Base-by-base conservation (phyloP, 2,113 vertebrate species). In the Alectura lathami region DNA sequence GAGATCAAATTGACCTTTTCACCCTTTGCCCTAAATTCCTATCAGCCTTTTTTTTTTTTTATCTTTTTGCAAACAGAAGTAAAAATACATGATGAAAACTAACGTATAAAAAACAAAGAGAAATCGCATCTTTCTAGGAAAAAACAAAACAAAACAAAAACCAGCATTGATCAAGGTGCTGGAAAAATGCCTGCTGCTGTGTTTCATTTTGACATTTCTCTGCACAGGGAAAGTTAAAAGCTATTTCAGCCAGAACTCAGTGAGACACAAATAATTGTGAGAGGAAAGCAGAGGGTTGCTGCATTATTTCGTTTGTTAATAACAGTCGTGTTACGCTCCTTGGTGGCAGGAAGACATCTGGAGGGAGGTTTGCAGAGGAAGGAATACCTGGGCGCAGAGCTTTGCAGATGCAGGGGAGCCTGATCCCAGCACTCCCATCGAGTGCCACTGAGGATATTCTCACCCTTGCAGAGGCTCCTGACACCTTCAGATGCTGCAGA, bases 131-230 rank as follows among this genome's bases (percentile, higher is more conserved):
- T 42, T 83, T 81, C 59, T 23, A 89, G 5, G 43, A 89, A 93
- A 63, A 38, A 36, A 51, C 82, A 95, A n/a, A 67, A 64, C 75
- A 93, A 63, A 38, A 36, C 47, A 85, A 95, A n/a, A 67, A 64
- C 75, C 15, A 60, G 13, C 34, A 83, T 17, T 32, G 20, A 88
- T 66, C 38, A 80, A 50, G 56, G 34, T 83, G 21, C 42, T 34
- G 26, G 34, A 13, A 78, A 94, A 75, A 70, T 42, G 20, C 9
- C 56, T 91, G 75, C 63, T 94, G 34, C 16, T 86, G 45, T 18
- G 56, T 56, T 88, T 92, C 59, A 54, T 8, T 24, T 43, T 84
- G 79, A 51, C 11, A 14, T 85, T 81, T 81, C 29, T 83, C 38
- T 51, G 50, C 59, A 68, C 26, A 70, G 67, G 32, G 76, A 62